phyloP scores from a whole-genome alignment of 2,797 vertebrate genomes.

The Clarias fuscus region DNA sequence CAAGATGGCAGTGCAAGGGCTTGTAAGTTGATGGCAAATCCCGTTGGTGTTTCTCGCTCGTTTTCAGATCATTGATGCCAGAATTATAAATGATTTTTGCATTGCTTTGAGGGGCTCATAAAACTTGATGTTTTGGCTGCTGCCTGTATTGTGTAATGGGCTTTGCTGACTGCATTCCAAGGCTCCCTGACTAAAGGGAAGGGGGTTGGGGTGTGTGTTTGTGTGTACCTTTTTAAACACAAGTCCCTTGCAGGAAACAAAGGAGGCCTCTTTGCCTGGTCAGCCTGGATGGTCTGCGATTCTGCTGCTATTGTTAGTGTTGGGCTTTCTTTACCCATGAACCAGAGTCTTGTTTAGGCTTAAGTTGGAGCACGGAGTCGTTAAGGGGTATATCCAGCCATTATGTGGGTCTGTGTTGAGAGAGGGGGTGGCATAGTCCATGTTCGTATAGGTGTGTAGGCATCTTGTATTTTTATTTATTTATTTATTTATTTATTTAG shows the following conservation, averaged over 20 bases:
- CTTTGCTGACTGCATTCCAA: constrained; percentile 54
- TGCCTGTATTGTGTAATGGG: constrained; percentile 56
- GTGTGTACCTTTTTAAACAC: constrained; percentile 46
- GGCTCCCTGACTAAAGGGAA: constrained; percentile 34
- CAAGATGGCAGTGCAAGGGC: not conserved
- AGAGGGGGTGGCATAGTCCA: not conserved
- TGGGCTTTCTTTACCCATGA: not conserved
- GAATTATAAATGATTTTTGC: constrained; percentile 47
- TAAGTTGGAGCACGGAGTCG: constrained; percentile 4
- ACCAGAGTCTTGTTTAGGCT: not conserved
- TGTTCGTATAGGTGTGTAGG: not conserved
- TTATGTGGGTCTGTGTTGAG: not conserved
- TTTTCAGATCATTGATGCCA: constrained; percentile 45
- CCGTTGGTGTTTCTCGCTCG: constrained; percentile 22
- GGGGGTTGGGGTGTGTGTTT: constrained; percentile 3
- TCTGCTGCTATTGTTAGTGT: constrained; percentile 22
- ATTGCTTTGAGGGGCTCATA: constrained; percentile 42
- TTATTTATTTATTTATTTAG: not conserved
- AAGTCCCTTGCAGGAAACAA: constrained; percentile 45
- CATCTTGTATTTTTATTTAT: not conserved
- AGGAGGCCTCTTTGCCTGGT: constrained; percentile 33
- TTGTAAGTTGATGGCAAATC: constrained; percentile 27
- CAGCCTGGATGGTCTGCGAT: not conserved
- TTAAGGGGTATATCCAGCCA: constrained; percentile 7
- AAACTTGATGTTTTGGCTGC: constrained; percentile 56